These are phyloP conservation scores for Lepidotrigona ventralis DNA, from an alignment of 1,140 invertebrate species.

Conservation along the genomic window DNA sequence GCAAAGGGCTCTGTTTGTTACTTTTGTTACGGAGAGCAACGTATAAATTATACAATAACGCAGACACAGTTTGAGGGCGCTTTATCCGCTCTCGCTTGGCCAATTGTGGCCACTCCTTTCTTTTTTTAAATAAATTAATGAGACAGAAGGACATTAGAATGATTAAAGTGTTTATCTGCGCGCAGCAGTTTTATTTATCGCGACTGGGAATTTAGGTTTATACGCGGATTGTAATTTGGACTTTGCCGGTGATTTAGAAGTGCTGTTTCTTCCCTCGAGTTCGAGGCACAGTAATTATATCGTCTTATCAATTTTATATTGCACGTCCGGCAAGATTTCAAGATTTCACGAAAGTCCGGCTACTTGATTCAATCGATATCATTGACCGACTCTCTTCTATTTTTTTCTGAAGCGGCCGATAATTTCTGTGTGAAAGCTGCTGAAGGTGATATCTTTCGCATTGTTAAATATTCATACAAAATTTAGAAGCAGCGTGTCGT, in stretches of 20 bases:
- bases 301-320: too few relatives aligned
- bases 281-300: not conserved
- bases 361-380: not conserved
- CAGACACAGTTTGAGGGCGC: not conserved
- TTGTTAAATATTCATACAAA: too few relatives aligned
- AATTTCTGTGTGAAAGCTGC: not conserved
- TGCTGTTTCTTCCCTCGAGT: not conserved
- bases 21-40: too few relatives aligned
- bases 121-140: not conserved
- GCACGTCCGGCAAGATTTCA: not conserved
- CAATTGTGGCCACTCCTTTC: not conserved
- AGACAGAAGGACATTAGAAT: not conserved
- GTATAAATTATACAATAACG: not conserved
- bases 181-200: not conserved
- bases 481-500: too few relatives aligned
- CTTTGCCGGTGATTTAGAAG: not conserved
- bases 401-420: not conserved
- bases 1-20: not conserved
- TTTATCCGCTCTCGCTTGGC: not conserved
- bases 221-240: not conserved
- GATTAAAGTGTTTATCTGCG: not conserved
- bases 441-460: too few relatives aligned
- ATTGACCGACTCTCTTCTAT: not conserved
- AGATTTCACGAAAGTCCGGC: not conserved
- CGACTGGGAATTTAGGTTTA: not conserved